These are phyloP conservation scores for Bolborhynchus lineola DNA, from an alignment of 2,113 vertebrate species.

Conservation along the genomic window DNA sequence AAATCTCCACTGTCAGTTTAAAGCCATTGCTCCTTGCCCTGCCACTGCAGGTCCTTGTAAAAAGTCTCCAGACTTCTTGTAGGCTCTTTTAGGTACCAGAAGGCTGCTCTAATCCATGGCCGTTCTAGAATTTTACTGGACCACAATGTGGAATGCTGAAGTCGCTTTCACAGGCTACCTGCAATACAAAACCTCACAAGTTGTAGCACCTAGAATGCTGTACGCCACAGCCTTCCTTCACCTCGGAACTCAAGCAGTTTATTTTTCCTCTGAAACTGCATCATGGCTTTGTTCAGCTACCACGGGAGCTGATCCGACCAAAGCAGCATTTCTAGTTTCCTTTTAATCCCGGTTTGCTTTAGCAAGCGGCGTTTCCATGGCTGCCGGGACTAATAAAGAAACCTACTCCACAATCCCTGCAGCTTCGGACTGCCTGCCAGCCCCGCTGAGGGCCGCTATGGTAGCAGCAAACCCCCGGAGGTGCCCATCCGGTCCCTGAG, in stretches of 20 bases:
- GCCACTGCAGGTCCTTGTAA: neutral
- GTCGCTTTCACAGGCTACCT: neutral
- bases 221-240: rapidly evolving
- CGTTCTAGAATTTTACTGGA: neutral
- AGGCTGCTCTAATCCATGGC: neutral
- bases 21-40: neutral
- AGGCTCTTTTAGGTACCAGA: neutral
- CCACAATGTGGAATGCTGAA: rapidly evolving
- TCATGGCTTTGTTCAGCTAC: rapidly evolving
- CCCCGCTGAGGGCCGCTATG: neutral
- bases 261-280: neutral
- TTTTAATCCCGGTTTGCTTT: rapidly evolving
- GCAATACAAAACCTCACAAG: neutral
- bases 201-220: neutral
- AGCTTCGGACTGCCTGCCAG: rapidly evolving
- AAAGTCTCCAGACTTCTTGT: neutral
- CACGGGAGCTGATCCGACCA: neutral
- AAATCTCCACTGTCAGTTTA: neutral
- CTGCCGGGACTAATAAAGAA: rapidly evolving
- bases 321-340: rapidly evolving
- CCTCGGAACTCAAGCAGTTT: rapidly evolving
- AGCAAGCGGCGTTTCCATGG: neutral
- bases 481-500: rapidly evolving
- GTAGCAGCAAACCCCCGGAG: neutral
- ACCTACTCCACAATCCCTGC: neutral